These are phyloP conservation scores for Eupsilia transversa DNA, from an alignment of 2,888 invertebrate genomes.

Conservation along the genomic window DNA sequence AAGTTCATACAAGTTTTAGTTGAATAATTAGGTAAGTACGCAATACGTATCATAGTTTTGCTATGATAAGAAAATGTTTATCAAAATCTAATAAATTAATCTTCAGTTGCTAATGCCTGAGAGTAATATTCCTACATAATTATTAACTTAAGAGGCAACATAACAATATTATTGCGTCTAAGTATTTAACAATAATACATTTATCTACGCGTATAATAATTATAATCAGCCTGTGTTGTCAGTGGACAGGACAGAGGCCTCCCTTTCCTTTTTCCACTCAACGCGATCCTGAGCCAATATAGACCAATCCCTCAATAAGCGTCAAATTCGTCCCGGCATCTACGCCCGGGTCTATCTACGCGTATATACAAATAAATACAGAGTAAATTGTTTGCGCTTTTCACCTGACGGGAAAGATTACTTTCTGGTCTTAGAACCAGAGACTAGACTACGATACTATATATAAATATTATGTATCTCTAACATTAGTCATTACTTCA, in stretches of 20 bases:
- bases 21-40: background rate
- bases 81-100: conserved; percentile 31
- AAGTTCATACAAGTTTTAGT: background rate
- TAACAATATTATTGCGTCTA: conserved; percentile 17
- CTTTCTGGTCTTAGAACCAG: conserved; percentile 15
- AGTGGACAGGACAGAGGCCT: too few relatives aligned
- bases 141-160: conserved; percentile 35
- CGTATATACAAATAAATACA: conserved; percentile 36
- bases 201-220: conserved; percentile 34
- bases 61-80: conserved; percentile 35
- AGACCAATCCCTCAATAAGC: too few relatives aligned
- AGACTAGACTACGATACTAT: background rate
- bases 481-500: conserved; percentile 18
- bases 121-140: conserved; percentile 20
- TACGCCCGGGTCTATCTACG: too few relatives aligned
- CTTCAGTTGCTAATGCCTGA: conserved; percentile 27
- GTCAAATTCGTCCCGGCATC: too few relatives aligned
- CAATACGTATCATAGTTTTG: conserved; percentile 11
- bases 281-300: too few relatives aligned
- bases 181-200: conserved; percentile 37
- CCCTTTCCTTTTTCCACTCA: too few relatives aligned
- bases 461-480: conserved; percentile 2
- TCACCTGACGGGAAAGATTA: conserved; percentile 51
- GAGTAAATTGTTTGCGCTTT: conserved; percentile 52
- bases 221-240: too few relatives aligned